Conservation (phyloP, 2,888 invertebrate species). For the Cephus spinipes region DNA sequence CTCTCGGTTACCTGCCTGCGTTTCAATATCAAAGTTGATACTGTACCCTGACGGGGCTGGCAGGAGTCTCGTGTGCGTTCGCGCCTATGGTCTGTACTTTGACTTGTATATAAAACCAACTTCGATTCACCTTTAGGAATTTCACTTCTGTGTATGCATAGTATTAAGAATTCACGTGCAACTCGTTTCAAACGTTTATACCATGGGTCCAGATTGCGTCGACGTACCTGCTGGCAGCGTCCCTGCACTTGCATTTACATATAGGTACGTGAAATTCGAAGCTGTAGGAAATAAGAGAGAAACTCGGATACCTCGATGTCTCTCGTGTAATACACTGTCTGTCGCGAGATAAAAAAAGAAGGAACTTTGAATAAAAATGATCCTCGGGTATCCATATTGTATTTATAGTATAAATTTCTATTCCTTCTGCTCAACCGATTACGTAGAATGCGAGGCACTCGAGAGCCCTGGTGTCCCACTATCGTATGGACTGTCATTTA, state of each 20-base stretch:
- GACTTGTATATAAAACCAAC: not conserved
- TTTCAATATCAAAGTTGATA: not conserved
- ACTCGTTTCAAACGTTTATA: not conserved
- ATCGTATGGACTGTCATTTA: not conserved
- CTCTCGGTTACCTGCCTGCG: not conserved
- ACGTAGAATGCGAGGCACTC: not conserved
- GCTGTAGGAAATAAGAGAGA: not conserved
- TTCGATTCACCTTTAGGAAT: not conserved
- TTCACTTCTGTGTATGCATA: not conserved
- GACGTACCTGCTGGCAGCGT: not conserved
- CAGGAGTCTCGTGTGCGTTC: not conserved
- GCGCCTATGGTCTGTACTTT: not conserved
- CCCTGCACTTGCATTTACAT: not conserved
- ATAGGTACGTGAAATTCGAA: not conserved
- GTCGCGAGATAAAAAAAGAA: not conserved
- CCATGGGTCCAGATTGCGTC: not conserved
- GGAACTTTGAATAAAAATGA: not conserved
- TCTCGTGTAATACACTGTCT: not conserved
- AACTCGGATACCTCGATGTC: not conserved
- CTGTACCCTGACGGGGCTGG: not conserved
- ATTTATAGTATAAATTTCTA: not conserved
- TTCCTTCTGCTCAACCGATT: not conserved
- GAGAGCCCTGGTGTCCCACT: not conserved
- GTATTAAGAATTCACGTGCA: not conserved
- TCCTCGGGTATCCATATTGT: not conserved